These are phyloP conservation scores for Gisinianus flammeolus DNA, from an alignment of 2,888 invertebrate species.

Conservation along the genomic window DNA sequence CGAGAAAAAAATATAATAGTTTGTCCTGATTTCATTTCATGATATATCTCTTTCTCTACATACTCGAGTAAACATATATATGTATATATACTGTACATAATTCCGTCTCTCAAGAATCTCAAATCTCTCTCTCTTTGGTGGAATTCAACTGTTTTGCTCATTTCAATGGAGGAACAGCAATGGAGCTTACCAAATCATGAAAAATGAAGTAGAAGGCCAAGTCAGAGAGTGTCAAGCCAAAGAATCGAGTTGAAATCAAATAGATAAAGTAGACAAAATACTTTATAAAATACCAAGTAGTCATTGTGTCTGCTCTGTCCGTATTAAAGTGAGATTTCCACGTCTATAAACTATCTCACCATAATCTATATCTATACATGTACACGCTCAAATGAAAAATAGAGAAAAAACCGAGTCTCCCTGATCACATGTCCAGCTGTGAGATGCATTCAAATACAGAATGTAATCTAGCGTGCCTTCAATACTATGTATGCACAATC, in stretches of 20 bases:
- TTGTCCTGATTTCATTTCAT: background rate
- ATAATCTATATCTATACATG: too few relatives aligned
- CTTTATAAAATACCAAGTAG: too few relatives aligned
- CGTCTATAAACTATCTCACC: too few relatives aligned
- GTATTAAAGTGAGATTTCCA: too few relatives aligned
- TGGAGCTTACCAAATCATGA: background rate
- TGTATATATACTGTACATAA: background rate
- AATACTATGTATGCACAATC: slow-evolving; percentile 18
- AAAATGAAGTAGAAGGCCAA: slow-evolving; percentile 26
- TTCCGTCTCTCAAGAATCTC: background rate
- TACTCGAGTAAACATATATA: background rate
- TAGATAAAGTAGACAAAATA: slow-evolving; percentile 33
- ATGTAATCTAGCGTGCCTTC: slow-evolving; percentile 43
- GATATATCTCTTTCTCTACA: background rate
- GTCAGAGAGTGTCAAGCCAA: slow-evolving; percentile 21
- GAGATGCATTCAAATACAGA: slow-evolving; percentile 51
- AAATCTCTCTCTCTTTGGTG: slow-evolving; percentile 20
- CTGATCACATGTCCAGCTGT: slow-evolving; percentile 58
- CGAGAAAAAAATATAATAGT: background rate
- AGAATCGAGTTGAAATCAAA: slow-evolving; percentile 32
- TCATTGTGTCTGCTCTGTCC: too few relatives aligned
- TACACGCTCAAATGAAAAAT: slow-evolving; percentile 32
- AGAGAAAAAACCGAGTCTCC: slow-evolving; percentile 35
- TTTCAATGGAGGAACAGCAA: slow-evolving; percentile 4
- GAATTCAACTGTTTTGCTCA: slow-evolving; percentile 19